Base-by-base conservation (phyloP, 2,797 vertebrate species). In the Columba guinea region DNA sequence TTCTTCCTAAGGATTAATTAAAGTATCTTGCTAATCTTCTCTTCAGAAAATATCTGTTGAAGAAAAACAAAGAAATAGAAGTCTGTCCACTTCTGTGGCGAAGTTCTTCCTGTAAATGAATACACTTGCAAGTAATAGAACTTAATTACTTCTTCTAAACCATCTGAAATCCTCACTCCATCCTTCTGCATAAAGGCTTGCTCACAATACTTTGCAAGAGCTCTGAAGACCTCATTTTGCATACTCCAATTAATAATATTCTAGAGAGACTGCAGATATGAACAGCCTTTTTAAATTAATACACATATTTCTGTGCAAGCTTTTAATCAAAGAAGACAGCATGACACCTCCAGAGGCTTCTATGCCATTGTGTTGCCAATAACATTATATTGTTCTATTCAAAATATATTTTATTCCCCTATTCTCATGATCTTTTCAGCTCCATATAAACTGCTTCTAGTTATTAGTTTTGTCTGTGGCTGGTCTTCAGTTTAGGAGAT, bases 311-410 rank as follows among this genome's bases (percentile, higher is more conserved):
- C 89, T 96, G 89, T 63, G 90, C 91, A 85, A 94, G 94, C 97
- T 97, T 97, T 96, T 97, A 96, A 97, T 97, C 95, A 95, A 96
- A 87, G 93, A 71, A 89, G 91, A 84, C 92, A 93, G 91, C 86
- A 59, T 69, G 90, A 77, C 81, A 87, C 91, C 96, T 96, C 95
- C 83, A 76, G 95, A 91, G 95, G 86, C 78, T 86, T 56, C 60
- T 85, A 58, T 59, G 78, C 90, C 85, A 74, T 88, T 94, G 90
- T 91, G 52, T 84, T 94, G 95, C 87, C 90, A 89, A 60, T 83
- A 94, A 92, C 56, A 48, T 88, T 69, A 77, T 87, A 90, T 78
- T 81, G 76, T 83, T 89, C 83, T 48, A 78, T 70, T 58, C 55
- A 10, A 93, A 95, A 83, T 86, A 39, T 63, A 37, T 82, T 95